phyloP scores from a whole-genome alignment of 2,888 invertebrate genomes.

The Heterodera filipjevi region DNA sequence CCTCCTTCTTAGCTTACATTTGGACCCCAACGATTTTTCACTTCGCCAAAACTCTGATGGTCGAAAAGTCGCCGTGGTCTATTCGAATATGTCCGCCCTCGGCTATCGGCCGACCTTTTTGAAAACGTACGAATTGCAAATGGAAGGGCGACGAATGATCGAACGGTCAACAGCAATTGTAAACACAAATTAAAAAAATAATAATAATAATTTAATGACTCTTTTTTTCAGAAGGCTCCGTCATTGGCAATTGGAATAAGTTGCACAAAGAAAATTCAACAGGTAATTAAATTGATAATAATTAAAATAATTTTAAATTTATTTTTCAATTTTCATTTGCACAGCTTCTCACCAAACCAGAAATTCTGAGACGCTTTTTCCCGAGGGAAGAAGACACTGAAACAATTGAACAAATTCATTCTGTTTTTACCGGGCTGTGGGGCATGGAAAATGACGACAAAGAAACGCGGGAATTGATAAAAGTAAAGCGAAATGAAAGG shows the following conservation, averaged over 20 bases:
- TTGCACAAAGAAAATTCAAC: slow-evolving; percentile 69
- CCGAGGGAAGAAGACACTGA: background rate
- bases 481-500: slow-evolving; percentile 30
- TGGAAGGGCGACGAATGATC: slow-evolving; percentile 76
- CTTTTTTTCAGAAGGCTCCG: slow-evolving; percentile 77
- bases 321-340: too few species aligned
- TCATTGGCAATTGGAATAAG: slow-evolving; percentile 81
- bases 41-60: slow-evolving; percentile 68
- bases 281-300: slow-evolving; percentile 39
- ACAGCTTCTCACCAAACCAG: slow-evolving; percentile 69
- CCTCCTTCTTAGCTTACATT: slow-evolving; percentile 70
- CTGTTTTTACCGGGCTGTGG: slow-evolving; percentile 88
- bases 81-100: slow-evolving; percentile 67
- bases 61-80: slow-evolving; percentile 70
- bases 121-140: background rate
- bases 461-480: slow-evolving; percentile 48
- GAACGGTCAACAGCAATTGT: slow-evolving; percentile 83
- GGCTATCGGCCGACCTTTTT: slow-evolving; percentile 80
- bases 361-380: slow-evolving; percentile 66
- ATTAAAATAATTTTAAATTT: too few species aligned
- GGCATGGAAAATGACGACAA: slow-evolving; percentile 74
- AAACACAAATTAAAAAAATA: background rate
- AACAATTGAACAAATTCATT: slow-evolving; percentile 71
- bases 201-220: background rate
- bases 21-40: slow-evolving; percentile 67